Evolutionary conservation across 2,888 invertebrate genomes (phyloP).

Genomic region (Biston betularia): DNA sequence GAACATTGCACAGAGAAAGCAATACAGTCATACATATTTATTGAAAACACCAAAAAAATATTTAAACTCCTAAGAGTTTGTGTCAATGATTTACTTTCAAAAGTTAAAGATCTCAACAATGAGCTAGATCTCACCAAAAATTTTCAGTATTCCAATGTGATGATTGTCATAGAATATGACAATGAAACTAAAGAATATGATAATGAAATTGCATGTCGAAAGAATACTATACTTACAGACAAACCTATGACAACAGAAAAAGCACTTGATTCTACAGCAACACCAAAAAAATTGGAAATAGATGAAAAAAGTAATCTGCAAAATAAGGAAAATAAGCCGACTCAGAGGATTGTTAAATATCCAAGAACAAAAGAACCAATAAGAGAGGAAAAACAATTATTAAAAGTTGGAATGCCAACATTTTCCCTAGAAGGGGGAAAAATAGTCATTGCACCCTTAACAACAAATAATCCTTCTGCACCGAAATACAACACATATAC

Average conservation of each 20-base stretch:
- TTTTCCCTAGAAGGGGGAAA: conserved; percentile 54
- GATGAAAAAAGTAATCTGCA: conserved; percentile 17
- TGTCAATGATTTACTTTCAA: conserved; percentile 58
- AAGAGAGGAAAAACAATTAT: conserved; percentile 3
- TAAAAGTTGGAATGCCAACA: conserved; percentile 44
- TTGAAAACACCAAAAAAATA: conserved; percentile 59
- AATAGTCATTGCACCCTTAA: conserved; percentile 54
- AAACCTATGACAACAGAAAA: conserved; percentile 38
- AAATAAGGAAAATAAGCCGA: conserved; percentile 39
- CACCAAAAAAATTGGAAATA: background rate
- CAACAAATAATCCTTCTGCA: conserved; percentile 40
- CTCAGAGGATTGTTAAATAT: conserved; percentile 36
- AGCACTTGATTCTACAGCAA: background rate
- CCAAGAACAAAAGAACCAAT: conserved; percentile 29
- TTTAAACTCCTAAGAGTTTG: conserved; percentile 57
- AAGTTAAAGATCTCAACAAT: conserved; percentile 54
- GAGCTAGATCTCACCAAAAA: conserved; percentile 46
- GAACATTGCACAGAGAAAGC: conserved; percentile 59
- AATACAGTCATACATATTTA: conserved; percentile 62
- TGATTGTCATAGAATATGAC: conserved; percentile 63
- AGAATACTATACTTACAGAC: conserved; percentile 48
- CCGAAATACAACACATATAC: conserved; percentile 53
- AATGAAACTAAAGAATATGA: conserved; percentile 49
- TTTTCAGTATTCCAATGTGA: conserved; percentile 56
- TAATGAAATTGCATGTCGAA: conserved; percentile 45